A percentile compares a stretch with the other conserved stretches of the same genome.
These are phyloP conservation scores for Solenopsis fugax DNA, from an alignment of 1,140 invertebrate genomes.

Conservation along the genomic window DNA sequence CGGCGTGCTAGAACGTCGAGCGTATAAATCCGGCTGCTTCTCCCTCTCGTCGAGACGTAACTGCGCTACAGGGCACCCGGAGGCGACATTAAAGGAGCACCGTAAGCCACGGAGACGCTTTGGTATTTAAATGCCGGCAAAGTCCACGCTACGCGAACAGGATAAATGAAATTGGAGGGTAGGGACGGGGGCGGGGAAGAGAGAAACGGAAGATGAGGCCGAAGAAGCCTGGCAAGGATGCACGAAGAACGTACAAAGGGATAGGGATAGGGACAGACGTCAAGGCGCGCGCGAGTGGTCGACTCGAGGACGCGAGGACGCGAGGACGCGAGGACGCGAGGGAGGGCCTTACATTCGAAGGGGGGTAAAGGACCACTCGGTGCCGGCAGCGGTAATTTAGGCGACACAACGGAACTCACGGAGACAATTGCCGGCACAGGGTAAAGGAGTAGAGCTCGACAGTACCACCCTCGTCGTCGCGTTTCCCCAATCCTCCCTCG, in stretches of 20 bases:
- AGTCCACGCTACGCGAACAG: constrained; percentile 12
- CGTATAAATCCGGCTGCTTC: constrained; percentile 65
- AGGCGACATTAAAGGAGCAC: constrained; percentile 77
- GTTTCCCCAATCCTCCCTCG: not conserved
- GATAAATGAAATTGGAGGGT: constrained; percentile 71
- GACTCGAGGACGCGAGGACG: too few relatives aligned
- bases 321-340: too few relatives aligned
- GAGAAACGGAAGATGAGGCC: not conserved
- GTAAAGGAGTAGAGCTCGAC: constrained; percentile 41
- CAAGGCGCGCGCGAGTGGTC: constrained; percentile 35
- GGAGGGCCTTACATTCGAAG: constrained; percentile 61
- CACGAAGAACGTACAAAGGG: constrained; percentile 39
- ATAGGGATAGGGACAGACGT: too few relatives aligned
- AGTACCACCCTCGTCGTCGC: constrained; percentile 16
- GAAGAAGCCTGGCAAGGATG: not conserved
- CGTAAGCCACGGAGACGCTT: constrained; percentile 78
- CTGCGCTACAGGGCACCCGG: constrained; percentile 58
- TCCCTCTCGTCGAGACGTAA: constrained; percentile 44
- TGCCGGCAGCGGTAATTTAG: constrained; percentile 73
- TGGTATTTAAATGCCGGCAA: constrained; percentile 82
- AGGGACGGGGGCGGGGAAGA: not conserved
- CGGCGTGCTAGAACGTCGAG: constrained; percentile 35
- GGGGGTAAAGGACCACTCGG: constrained; percentile 64
- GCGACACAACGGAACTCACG: constrained; percentile 76
- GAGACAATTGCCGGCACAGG: constrained; percentile 72